Base-by-base conservation (phyloP, 2,888 invertebrate species). In the Phortica magna region DNA sequence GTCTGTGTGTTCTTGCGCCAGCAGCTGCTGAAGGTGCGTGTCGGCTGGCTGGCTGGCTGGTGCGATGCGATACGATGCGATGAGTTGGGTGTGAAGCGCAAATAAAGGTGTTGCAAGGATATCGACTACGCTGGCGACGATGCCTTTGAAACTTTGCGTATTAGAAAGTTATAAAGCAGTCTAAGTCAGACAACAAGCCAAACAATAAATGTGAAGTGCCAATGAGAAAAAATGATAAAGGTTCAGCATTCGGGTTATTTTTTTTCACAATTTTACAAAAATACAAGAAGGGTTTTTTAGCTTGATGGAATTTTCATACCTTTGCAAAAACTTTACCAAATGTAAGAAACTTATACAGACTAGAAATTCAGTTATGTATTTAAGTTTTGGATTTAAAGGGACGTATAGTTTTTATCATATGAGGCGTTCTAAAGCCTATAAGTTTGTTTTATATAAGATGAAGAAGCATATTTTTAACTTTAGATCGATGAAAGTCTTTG, bases 21-120 rank as follows among this genome's bases (percentile, higher is more conserved):
- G 59, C 5, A 43, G 9, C 12, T 10, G 53, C 14, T 14, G 53
- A 17, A 43, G 59, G 7, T n/a, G 48, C 10, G 9, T 17, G 7
- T 48, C 70, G 65, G 39, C 39, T 41, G 39, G 7, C 10, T 10
- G 43, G 7, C 10, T 43, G 5, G n/a, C 12, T 59, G 59, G 7
- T 7, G 14, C 59, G 59, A n/a, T 2, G 31, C 31, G 48, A 48
- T 48, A n/a, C n/a, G 59, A 2, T 7, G 14, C 59, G 59, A n/a
- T 2, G 31, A 2, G 48, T 6, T 48, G 22, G 17, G 22, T 61
- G 61, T 61, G 12, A 19, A 19, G 0, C 68, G 43, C 39, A 68
- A 43, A 68, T 55, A 71, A 71, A 71, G 55, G 55, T 71, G 55
- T 71, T 71, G 70, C 53, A 71, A 55, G 55, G 55, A 71, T 71